Conservation (phyloP, 1,140 invertebrate genomes). For the Drosophila orena region DNA sequence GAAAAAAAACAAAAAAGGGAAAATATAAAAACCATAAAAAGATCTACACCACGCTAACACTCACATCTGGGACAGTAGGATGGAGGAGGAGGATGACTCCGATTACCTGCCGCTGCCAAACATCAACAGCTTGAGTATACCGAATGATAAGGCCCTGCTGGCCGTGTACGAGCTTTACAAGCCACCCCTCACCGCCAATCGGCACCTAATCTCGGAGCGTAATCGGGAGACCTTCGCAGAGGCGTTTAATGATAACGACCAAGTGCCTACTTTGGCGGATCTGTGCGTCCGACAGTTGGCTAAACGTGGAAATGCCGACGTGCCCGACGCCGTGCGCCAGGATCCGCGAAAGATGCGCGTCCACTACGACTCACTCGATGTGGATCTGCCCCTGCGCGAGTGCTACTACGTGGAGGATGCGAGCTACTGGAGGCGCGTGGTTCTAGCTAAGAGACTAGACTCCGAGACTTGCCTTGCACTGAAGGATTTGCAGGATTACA, state of each 20-base stretch:
- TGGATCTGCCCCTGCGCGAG: conserved; percentile 61
- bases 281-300: conserved; percentile 59
- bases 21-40: neutral
- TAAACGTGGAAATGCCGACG: conserved; percentile 15
- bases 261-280: conserved; percentile 59
- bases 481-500: conserved; percentile 49
- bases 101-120: conserved; percentile 38
- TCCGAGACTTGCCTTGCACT: conserved; percentile 32
- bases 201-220: conserved; percentile 41
- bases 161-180: conserved; percentile 57
- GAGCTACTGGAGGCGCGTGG: conserved; percentile 66
- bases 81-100: conserved; percentile 47
- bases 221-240: conserved; percentile 59
- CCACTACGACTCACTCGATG: conserved; percentile 60
- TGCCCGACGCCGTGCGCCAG: conserved; percentile 18
- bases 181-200: conserved; percentile 26
- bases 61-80: conserved; percentile 7
- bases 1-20: neutral
- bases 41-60: neutral
- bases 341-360: conserved; percentile 55
- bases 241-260: conserved; percentile 47
- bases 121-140: conserved; percentile 53
- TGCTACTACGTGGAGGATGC: conserved; percentile 60
- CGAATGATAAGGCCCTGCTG: conserved; percentile 52
- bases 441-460: conserved; percentile 64